Evolutionary conservation across 2,113 vertebrate species (phyloP).

Genomic region (Lepisosteus osseus): DNA sequence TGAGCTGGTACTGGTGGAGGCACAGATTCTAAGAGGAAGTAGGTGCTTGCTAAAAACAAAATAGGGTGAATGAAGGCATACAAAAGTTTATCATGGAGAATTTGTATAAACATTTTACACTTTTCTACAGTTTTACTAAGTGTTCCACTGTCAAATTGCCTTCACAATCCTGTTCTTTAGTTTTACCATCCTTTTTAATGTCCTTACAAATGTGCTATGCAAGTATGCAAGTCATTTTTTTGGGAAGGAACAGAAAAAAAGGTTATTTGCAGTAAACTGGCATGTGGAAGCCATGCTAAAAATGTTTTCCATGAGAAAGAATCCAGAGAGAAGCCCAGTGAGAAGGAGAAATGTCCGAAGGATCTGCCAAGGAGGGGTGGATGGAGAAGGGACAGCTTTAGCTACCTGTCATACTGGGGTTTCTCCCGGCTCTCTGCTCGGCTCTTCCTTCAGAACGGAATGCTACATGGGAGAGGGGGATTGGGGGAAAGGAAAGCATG

Average conservation of each 20-base stretch:
- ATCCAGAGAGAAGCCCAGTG: neutral
- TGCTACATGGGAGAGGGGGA: constrained; percentile 40
- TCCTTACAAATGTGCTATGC: too few relatives aligned
- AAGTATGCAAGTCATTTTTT: neutral
- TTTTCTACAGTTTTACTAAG: too few relatives aligned
- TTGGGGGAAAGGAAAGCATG: constrained; percentile 6
- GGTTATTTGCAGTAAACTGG: neutral
- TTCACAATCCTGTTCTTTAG: too few relatives aligned
- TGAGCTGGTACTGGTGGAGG: too few relatives aligned
- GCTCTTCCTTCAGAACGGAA: constrained; percentile 63
- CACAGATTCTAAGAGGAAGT: too few relatives aligned
- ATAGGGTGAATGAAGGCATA: too few relatives aligned
- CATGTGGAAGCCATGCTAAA: neutral
- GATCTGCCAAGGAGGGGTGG: neutral
- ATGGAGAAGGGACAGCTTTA: constrained; percentile 17
- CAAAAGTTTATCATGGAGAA: too few relatives aligned
- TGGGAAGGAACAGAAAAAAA: neutral
- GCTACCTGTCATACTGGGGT: constrained; percentile 58
- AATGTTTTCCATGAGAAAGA: neutral
- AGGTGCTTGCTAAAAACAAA: too few relatives aligned
- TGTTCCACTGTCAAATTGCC: too few relatives aligned
- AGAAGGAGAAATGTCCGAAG: neutral
- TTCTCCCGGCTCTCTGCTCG: constrained; percentile 54
- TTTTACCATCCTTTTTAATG: too few relatives aligned
- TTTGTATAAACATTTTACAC: too few relatives aligned